These are phyloP conservation scores for Scopus umbretta DNA, from an alignment of 2,113 vertebrate genomes.

Conservation along the genomic window DNA sequence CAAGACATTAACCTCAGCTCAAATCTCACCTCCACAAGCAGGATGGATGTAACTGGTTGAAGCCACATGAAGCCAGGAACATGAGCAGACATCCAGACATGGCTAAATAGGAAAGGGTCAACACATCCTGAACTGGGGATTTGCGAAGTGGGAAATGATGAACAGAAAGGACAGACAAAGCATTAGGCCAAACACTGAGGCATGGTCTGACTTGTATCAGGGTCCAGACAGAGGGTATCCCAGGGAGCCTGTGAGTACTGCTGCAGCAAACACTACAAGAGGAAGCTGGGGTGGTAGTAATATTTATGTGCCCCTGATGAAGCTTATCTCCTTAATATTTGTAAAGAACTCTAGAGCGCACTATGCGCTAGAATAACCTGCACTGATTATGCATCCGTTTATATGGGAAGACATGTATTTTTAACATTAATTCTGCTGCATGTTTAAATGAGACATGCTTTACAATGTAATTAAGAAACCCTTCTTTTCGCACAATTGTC, in stretches of 20 bases:
- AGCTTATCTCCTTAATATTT: not conserved
- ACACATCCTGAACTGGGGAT: not conserved
- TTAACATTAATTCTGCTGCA: not conserved
- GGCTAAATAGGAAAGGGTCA: not conserved
- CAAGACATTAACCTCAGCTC: not conserved
- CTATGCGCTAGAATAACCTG: not conserved
- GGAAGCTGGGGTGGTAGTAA: not conserved
- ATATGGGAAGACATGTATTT: not conserved
- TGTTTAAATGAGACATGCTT: slow-evolving; percentile 29
- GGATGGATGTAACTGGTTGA: not conserved
- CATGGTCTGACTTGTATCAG: too few relatives aligned
- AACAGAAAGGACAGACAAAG: not conserved
- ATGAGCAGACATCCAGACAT: not conserved
- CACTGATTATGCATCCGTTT: not conserved
- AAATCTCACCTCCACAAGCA: not conserved
- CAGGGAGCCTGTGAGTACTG: not conserved
- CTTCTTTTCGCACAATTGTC: slow-evolving; percentile 5
- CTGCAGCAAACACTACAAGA: not conserved
- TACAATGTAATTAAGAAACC: slow-evolving; percentile 49
- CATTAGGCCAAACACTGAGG: not conserved
- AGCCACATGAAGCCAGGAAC: not conserved
- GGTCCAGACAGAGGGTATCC: not conserved
- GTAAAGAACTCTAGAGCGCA: not conserved
- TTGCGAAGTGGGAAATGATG: not conserved
- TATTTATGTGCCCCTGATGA: not conserved